These are phyloP conservation scores for Drosophila albomicans DNA, from an alignment of 1,140 invertebrate species.

Conservation along the genomic window DNA sequence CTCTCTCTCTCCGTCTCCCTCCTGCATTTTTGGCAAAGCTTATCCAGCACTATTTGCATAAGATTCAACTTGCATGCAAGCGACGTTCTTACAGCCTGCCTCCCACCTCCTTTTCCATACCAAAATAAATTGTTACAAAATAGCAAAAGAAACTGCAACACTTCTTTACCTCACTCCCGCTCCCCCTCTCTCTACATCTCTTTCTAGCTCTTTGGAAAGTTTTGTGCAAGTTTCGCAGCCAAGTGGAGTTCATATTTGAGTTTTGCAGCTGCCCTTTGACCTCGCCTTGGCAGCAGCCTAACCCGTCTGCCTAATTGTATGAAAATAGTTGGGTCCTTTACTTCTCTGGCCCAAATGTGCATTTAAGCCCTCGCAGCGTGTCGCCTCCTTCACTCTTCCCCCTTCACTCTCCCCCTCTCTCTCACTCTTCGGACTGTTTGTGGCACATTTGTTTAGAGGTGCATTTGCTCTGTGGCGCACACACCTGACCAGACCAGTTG, in stretches of 20 bases:
- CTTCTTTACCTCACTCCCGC: neutral
- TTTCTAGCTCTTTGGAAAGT: slow-evolving; percentile 5
- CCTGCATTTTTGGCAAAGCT: slow-evolving; percentile 46
- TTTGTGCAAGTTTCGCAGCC: slow-evolving; percentile 34
- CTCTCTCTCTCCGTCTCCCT: neutral
- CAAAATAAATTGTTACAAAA: slow-evolving; percentile 72
- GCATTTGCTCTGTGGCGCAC: neutral
- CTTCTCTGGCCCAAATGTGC: slow-evolving; percentile 45
- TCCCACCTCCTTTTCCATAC: neutral
- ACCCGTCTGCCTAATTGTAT: slow-evolving; percentile 70
- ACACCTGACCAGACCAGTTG: neutral
- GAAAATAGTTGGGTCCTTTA: slow-evolving; percentile 73
- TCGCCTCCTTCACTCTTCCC: neutral
- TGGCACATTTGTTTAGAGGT: slow-evolving; percentile 26
- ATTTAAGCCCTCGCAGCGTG: slow-evolving; percentile 51
- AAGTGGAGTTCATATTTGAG: slow-evolving; percentile 55
- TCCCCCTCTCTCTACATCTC: too few species aligned
- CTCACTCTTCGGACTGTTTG: too few species aligned
- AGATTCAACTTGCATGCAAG: slow-evolving; percentile 79
- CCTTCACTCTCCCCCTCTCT: neutral
- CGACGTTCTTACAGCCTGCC: slow-evolving; percentile 46
- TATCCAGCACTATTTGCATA: slow-evolving; percentile 81
- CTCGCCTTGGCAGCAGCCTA: slow-evolving; percentile 12
- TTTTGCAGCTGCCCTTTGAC: slow-evolving; percentile 10
- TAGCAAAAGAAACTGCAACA: slow-evolving; percentile 58